Evolutionary conservation across 2,888 invertebrate species (phyloP).

Genomic region (Cheilosia impressa): DNA sequence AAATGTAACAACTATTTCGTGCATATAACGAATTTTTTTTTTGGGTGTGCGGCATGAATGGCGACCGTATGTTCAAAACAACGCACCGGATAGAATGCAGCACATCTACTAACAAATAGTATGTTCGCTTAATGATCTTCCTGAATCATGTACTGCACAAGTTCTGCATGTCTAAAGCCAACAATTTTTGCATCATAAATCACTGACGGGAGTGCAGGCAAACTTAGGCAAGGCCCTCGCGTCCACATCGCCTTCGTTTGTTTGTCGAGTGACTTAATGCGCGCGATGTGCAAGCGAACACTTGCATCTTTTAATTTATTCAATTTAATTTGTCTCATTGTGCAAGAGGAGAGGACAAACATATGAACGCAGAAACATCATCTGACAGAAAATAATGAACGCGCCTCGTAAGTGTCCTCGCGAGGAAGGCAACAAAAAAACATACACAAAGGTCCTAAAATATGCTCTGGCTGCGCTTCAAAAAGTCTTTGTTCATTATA

Average conservation of each 20-base stretch:
- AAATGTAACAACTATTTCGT: too few relatives aligned
- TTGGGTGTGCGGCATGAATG: background rate
- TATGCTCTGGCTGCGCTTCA: constrained; percentile 12
- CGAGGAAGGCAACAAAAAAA: constrained; percentile 21
- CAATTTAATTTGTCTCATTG: constrained; percentile 75
- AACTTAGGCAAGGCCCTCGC: background rate
- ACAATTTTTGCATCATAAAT: constrained; percentile 70
- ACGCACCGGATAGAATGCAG: background rate
- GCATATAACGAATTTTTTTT: too few relatives aligned
- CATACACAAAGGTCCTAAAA: constrained; percentile 37
- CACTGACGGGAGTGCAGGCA: constrained; percentile 40
- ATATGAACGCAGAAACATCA: constrained; percentile 63
- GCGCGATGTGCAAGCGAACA: constrained; percentile 57
- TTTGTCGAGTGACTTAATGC: constrained; percentile 56
- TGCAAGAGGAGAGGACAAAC: constrained; percentile 56
- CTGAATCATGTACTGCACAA: constrained; percentile 48
- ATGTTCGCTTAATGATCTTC: constrained; percentile 53
- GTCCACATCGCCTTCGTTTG: constrained; percentile 24
- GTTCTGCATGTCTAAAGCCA: constrained; percentile 28
- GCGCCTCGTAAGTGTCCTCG: constrained; percentile 60
- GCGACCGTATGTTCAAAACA: too few relatives aligned
- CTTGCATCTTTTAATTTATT: constrained; percentile 73
- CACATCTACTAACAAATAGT: background rate
- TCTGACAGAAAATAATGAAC: constrained; percentile 74
- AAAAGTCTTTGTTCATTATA: constrained; percentile 66